Base-by-base conservation (phyloP, 2,888 invertebrate species). In the Lithophane semibrunnea region DNA sequence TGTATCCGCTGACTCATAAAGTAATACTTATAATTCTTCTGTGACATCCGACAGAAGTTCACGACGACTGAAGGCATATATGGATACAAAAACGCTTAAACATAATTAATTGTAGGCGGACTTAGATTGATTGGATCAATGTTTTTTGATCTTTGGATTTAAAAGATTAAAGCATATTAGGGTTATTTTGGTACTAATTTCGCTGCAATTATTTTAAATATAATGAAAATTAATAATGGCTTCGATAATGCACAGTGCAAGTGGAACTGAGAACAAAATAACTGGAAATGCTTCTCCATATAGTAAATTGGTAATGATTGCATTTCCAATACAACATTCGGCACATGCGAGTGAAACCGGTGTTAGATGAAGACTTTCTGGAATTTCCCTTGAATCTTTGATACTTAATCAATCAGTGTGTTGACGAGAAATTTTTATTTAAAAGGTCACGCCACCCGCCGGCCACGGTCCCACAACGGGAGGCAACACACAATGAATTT, bases 401-500 rank as follows among this genome's bases (percentile, higher is more conserved):
- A 90, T 89, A 37, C 37, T 37, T 37, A 88, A 91, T 91, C 91
- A 91, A 91, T 91, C 89, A 77, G 66, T 13, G n/a, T 29, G 82
- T 88, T 88, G 91, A 90, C 89, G 88, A 88, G 86, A 89, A 37
- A 91, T 92, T 93, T 93, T 94, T 92, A 79, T 79, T 86, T 81
- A 71, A 91, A 92, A 92, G 93, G 92, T 94, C 93, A 91, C 85
- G 84, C 87, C 88, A 87, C 89, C 85, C 71, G 71, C 72, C 85
- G 79, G 73, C 83, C 86, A 89, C 81, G 80, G 78, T 80, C 86
- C 91, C 84, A 79, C 93, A 89, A 92, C 93, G 91, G 93, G 93
- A 93, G 94, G 93, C 93, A 90, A 86, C 87, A 85, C 88, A 90
- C 90, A 92, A 94, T 94, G 94, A 94, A 95, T 95, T 94, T 94